Evolutionary conservation across 2,888 invertebrate genomes (phyloP).

Genomic region (Muschampia staudingeri): DNA sequence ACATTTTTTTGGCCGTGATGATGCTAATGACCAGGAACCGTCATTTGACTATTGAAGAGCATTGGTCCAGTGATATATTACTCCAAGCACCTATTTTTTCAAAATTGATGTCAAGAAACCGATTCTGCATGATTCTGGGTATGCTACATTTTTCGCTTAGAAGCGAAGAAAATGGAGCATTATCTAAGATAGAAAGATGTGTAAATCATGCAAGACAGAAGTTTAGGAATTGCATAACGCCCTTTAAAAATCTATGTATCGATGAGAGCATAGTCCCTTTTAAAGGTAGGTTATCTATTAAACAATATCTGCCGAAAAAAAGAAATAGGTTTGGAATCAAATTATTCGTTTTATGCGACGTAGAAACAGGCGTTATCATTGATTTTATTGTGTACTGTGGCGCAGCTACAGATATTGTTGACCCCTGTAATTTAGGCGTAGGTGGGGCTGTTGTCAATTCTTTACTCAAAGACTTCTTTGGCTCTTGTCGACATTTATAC

Average conservation of each 20-base stretch:
- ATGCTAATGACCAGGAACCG: constrained; percentile 64
- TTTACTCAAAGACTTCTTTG: constrained; percentile 8
- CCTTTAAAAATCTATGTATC: constrained; percentile 54
- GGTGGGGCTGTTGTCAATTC: constrained; percentile 59
- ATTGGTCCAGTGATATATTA: constrained; percentile 63
- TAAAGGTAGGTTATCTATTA: constrained; percentile 55
- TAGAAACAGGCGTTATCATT: constrained; percentile 62
- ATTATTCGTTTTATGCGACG: constrained; percentile 65
- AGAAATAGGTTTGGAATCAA: constrained; percentile 62
- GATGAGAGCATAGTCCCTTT: constrained; percentile 53
- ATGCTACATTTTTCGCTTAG: constrained; percentile 61
- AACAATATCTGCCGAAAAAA: constrained; percentile 62
- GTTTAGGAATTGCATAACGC: constrained; percentile 49
- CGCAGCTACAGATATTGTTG: constrained; percentile 57
- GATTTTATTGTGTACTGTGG: constrained; percentile 69
- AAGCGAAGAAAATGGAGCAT: constrained; percentile 3
- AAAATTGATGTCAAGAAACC: constrained; percentile 59
- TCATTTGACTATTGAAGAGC: constrained; percentile 61
- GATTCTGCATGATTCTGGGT: constrained; percentile 61
- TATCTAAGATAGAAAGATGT: constrained; percentile 1
- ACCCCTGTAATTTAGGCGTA: constrained; percentile 55
- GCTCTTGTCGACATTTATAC: constrained; percentile 58
- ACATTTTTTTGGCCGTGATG: constrained; percentile 61
- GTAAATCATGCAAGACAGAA: constrained; percentile 37
- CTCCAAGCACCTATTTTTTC: constrained; percentile 58